Evolutionary conservation across 2,888 invertebrate species (phyloP).

Genomic region (Lochmaea crataegi): DNA sequence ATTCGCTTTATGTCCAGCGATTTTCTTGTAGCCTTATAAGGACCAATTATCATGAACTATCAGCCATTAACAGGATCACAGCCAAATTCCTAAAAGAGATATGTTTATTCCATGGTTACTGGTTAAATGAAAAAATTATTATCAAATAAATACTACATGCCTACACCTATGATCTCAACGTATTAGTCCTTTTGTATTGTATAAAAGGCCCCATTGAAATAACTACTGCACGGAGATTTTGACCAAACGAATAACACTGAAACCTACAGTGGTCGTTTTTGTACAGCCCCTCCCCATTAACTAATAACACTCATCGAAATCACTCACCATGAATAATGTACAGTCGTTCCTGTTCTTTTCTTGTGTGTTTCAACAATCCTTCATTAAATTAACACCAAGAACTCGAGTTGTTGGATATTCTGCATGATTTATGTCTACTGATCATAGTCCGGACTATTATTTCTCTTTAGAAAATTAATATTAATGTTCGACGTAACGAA

Average conservation of each 20-base stretch:
- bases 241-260: constrained; percentile 42
- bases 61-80: too few species aligned
- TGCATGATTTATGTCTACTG: constrained; percentile 39
- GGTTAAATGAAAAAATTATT: too few species aligned
- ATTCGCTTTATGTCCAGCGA: too few species aligned
- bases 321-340: constrained; percentile 47
- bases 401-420: constrained; percentile 36
- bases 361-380: constrained; percentile 46
- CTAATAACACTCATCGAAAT: constrained; percentile 45
- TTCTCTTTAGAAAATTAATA: constrained; percentile 3
- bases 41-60: too few species aligned
- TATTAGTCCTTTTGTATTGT: constrained; percentile 45
- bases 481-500: neutral
- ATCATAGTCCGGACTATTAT: constrained; percentile 10
- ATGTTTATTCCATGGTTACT: too few species aligned
- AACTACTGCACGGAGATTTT: constrained; percentile 46
- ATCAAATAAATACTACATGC: neutral
- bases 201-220: constrained; percentile 41
- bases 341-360: constrained; percentile 45
- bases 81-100: too few species aligned
- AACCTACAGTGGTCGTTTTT: constrained; percentile 44
- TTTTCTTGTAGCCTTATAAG: too few species aligned
- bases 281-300: constrained; percentile 42
- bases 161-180: constrained; percentile 30
- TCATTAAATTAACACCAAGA: constrained; percentile 48